Base-by-base conservation (phyloP, 2,113 vertebrate species). In the Callopanchax toddi region DNA sequence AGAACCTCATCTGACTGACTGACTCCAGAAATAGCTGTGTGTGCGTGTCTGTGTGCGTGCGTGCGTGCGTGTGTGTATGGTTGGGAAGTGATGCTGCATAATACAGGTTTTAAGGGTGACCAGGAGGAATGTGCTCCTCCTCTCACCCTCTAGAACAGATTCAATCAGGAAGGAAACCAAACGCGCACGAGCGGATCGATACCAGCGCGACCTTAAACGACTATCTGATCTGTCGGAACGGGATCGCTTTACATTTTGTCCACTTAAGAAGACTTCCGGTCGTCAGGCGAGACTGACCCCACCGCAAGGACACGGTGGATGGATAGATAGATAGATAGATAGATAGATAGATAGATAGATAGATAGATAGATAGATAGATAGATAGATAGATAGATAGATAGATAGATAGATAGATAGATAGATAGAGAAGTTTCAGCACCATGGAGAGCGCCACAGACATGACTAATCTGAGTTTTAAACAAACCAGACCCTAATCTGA, bases 101-200 rank as follows among this genome's bases (percentile, higher is more conserved):
- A 62, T 63, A 55, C 32, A 46, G 57, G 71, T 44, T 78, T 89
- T 86, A 86, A 89, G 86, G 83, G 39, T 57, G 83, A 74, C 78
- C 40, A 50, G 56, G 25, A 56, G 36, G 60, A 78, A 71, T 70
- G 8, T 22, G 32, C 69, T 55, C 61, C 34, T 55, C 64, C 34
- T 49, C 9, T 49, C 44, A 49, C 9, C 58, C 60, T 49, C 54
- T 45, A 5, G 9, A 3, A 52, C 29, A 66, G 40, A 57, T 10
- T 15, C 23, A 67, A 61, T 22, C n/a, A n/a, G 21, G 34, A 46
- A 32, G 46, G 60, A 34, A 57, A 56, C 39, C 37, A 12, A 49
- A n/a, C n/a, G n/a, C n/a, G 60, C 40, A 66, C 36, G 40, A 26
- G 63, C 13, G 4, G 18, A 71, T 86, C 80, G 44, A 89, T 89